Evolutionary conservation across 2,797 vertebrate species (phyloP).

Genomic region (Phalanger gymnotis): DNA sequence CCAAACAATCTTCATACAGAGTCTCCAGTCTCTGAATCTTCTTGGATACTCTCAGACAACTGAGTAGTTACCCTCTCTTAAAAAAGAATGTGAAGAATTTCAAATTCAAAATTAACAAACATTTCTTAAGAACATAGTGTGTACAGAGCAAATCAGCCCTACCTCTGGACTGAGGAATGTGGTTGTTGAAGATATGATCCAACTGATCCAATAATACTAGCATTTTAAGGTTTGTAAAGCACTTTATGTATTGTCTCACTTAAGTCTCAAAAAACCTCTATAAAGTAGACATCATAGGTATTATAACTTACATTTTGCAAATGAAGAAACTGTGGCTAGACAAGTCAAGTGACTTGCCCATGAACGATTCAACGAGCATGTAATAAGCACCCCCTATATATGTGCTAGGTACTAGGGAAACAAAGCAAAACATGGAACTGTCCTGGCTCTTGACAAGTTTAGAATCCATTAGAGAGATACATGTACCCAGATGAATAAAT

Average conservation of each 20-base stretch:
- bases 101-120: not conserved
- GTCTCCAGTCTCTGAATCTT: not conserved
- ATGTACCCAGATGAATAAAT: not conserved
- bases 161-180: not conserved
- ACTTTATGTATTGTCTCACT: not conserved
- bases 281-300: not conserved
- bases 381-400: not conserved
- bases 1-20: not conserved
- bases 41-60: not conserved
- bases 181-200: not conserved
- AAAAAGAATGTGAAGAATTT: not conserved
- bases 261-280: not conserved
- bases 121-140: not conserved
- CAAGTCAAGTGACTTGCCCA: not conserved
- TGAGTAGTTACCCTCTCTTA: not conserved
- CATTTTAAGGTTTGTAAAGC: not conserved
- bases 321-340: not conserved
- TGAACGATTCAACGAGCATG: not conserved
- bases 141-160: not conserved
- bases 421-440: not conserved
- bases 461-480: not conserved
- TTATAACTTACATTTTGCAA: not conserved
- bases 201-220: not conserved
- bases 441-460: not conserved
- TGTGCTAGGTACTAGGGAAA: not conserved